Base-by-base conservation (phyloP, 2,797 vertebrate genomes). In the Gambelia wislizenii region DNA sequence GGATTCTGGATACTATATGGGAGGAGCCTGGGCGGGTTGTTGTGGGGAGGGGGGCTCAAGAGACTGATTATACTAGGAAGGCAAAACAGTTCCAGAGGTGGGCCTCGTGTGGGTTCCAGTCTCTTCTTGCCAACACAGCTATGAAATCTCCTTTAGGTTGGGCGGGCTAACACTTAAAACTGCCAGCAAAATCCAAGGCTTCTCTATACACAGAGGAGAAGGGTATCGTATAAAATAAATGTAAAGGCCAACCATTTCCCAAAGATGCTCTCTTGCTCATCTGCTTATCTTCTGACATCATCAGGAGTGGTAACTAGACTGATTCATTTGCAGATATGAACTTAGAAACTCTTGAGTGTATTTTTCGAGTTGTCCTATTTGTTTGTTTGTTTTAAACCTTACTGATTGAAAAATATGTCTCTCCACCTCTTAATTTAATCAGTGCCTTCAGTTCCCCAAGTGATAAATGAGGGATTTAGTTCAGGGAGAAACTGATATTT, bases 1-100 rank as follows among this genome's bases (percentile, higher is more conserved):
- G 64, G 85, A 91, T 94, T 91, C 89, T 83, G 91, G 87, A 90
- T 89, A 89, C 91, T 47, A 75, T 42, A 81, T 91, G 87, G 92
- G 93, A 89, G 92, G 89, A 90, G 27, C 69, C 16, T 83, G 77
- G 47, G 70, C 49, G 78, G 52, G 92, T 14, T 13, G 30, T 14
- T 20, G 74, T 52, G 64, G 36, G 20, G 85, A 86, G 79, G 33
- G 47, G 59, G 27, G 39, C 39, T 75, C 78, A 30, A 59, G 67
- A 25, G 42, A 47, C 78, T 44, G 78, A 25, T 33, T 22, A 25
- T 2, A 25, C 30, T 10, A 44, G 59, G 16, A 16, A 87, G 70
- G 67, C 49, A 36, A 42, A 80, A 54, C 64, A 39, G 9, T 20
- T 13, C 64, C 69, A 85, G 54, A 47, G 16, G 16, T 5, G 64